A percentile compares a stretch with the other conserved stretches of the same genome.
phyloP scores from a whole-genome alignment of 53 echinoderm and acorn worm species.

The Mesocentrotus franciscanus region DNA sequence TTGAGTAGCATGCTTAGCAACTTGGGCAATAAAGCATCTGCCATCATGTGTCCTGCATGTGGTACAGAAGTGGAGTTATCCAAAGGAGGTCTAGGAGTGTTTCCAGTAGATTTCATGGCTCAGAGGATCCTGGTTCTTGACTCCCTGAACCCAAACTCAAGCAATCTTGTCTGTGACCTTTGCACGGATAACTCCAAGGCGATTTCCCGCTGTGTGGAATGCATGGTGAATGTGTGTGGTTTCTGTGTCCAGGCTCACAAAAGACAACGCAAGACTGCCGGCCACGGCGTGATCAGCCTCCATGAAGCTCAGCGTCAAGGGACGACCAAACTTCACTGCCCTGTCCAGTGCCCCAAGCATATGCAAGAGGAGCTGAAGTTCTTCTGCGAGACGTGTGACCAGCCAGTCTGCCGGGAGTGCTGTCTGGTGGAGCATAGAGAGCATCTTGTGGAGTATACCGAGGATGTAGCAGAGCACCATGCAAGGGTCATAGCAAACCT shows the following conservation, averaged over 20 bases:
- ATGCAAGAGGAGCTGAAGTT: constrained; percentile 90
- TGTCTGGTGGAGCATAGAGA: constrained; percentile 95
- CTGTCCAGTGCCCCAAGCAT: constrained; percentile 85
- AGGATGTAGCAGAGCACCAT: constrained; percentile 87
- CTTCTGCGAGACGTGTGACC: constrained; percentile 97
- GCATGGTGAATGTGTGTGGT: constrained; percentile 91
- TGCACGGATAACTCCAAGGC: constrained; percentile 94
- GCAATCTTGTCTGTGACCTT: constrained; percentile 86
- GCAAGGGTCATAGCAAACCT: constrained; percentile 82
- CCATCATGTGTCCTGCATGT: constrained; percentile 88
- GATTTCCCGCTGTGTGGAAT: constrained; percentile 87
- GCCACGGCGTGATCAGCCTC: constrained; percentile 81
- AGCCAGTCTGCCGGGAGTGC: constrained; percentile 93
- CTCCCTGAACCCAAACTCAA: constrained; percentile 78
- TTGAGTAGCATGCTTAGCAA: constrained; percentile 63
- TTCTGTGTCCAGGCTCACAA: constrained; percentile 97
- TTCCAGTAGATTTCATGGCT: constrained; percentile 86
- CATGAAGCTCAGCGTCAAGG: constrained; percentile 86
- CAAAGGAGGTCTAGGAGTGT: constrained; percentile 67
- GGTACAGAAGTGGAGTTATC: constrained; percentile 85
- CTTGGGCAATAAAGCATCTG: constrained; percentile 37
- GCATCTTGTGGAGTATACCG: constrained; percentile 87
- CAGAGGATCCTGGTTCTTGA: constrained; percentile 84
- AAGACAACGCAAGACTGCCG: constrained; percentile 89
- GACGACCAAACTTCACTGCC: constrained; percentile 72